Percentiles rank a stretch among this genome's conserved stretches.
phyloP scores from a whole-genome alignment of 2,888 invertebrate genomes.

The Amphimallon solstitiale region DNA sequence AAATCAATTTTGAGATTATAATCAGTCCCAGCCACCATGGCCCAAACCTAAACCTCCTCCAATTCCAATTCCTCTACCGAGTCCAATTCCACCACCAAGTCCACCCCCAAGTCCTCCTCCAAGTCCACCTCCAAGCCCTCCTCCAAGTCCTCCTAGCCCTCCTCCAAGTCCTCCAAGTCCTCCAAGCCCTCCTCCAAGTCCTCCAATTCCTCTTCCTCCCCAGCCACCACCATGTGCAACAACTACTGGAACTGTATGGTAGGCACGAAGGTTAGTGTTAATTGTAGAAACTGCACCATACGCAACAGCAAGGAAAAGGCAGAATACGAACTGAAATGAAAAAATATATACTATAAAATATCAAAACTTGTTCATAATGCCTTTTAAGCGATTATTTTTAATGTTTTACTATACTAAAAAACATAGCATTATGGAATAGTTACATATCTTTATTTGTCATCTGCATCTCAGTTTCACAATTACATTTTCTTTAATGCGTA shows the following conservation, averaged over 20 bases:
- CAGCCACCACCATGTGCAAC: constrained; percentile 38
- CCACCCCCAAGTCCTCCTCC: no score
- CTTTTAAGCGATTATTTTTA: no score
- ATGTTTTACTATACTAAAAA: no score
- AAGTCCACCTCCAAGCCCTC: no score
- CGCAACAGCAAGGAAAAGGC: constrained; percentile 61
- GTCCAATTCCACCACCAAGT: constrained; percentile 9
- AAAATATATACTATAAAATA: no score
- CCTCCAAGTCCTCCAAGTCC: neutral
- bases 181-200: neutral
- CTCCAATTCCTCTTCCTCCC: constrained; percentile 10
- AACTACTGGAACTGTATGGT: constrained; percentile 33
- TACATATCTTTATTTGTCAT: no score
- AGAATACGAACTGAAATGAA: constrained; percentile 64
- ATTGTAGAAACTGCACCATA: constrained; percentile 47
- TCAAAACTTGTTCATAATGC: no score
- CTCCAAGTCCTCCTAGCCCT: neutral
- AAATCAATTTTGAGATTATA: neutral
- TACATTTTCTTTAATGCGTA: no score
- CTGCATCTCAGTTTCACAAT: no score
- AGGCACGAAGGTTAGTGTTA: constrained; percentile 35
- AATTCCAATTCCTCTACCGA: no score
- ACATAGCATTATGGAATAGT: no score
- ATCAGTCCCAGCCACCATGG: neutral
- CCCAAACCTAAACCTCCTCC: constrained; percentile 3